phyloP scores from a whole-genome alignment of 2,797 vertebrate species.

The Hypotaenidia philippensis region DNA sequence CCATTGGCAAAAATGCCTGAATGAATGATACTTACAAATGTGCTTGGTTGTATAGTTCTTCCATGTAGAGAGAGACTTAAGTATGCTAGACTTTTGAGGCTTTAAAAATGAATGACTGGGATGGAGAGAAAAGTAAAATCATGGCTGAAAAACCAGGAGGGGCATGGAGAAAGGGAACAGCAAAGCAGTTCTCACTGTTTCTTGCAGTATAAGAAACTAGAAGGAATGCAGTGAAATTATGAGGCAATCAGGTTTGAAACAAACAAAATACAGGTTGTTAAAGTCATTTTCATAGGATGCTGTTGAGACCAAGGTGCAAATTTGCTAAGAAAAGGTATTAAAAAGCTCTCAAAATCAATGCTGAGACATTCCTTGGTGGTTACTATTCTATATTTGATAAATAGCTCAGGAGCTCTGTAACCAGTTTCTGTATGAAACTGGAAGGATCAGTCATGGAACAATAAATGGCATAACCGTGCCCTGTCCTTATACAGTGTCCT shows the following conservation, averaged over 20 bases:
- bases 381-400: not conserved
- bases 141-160: not conserved
- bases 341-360: not conserved
- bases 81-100: not conserved
- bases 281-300: not conserved
- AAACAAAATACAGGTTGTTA: not conserved
- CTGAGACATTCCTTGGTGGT: not conserved
- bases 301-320: not conserved
- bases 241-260: not conserved
- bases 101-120: not conserved
- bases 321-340: not conserved
- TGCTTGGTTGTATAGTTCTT: not conserved
- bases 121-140: not conserved
- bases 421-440: not conserved
- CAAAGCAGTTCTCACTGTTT: not conserved
- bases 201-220: not conserved
- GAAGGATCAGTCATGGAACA: not conserved
- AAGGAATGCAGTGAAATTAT: not conserved
- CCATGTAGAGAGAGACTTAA: not conserved
- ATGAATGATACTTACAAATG: not conserved
- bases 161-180: not conserved
- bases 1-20: not conserved
- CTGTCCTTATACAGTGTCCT: not conserved
- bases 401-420: not conserved
- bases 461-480: not conserved